A percentile compares a stretch with the other conserved stretches of the same genome.
Conservation (phyloP, 2,797 vertebrate genomes). For the Chiroxiphia lanceolata region DNA sequence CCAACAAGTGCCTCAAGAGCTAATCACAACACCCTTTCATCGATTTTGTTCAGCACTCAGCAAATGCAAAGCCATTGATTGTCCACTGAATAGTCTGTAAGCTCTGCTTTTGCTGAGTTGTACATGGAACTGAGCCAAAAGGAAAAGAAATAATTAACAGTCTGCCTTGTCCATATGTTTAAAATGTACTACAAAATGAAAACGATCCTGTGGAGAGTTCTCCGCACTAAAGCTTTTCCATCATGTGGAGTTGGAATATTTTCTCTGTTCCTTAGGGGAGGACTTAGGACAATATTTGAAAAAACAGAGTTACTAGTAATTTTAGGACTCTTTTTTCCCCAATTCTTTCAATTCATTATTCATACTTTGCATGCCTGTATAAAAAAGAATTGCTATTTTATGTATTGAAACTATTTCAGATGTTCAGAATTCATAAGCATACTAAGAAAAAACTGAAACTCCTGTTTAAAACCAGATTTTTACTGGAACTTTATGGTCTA, state of each 20-base stretch:
- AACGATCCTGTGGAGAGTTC: conserved; percentile 54
- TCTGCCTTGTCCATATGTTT: conserved; percentile 48
- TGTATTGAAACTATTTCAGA: background rate
- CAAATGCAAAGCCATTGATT: conserved; percentile 32
- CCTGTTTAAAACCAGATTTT: background rate
- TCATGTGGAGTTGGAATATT: conserved; percentile 12
- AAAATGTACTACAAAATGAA: conserved; percentile 52
- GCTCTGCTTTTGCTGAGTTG: conserved; percentile 40
- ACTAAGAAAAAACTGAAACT: background rate
- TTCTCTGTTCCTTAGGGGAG: conserved; percentile 7
- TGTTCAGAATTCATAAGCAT: background rate
- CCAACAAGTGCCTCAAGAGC: background rate
- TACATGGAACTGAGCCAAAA: conserved; percentile 21
- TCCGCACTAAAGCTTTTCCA: background rate
- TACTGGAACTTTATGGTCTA: background rate
- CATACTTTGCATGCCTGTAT: background rate
- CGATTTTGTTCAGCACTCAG: conserved; percentile 7
- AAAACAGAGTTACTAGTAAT: background rate
- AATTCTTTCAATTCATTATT: conserved; percentile 18
- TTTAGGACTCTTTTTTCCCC: background rate
- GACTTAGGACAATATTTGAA: conserved; percentile 26
- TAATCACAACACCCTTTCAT: conserved; percentile 21
- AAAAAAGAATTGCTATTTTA: background rate
- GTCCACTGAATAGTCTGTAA: background rate
- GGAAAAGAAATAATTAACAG: conserved; percentile 65